A percentile compares a stretch with the other conserved stretches of the same genome.
These are phyloP conservation scores for Trogon melanurus DNA, from an alignment of 2,113 vertebrate species.

Conservation along the genomic window DNA sequence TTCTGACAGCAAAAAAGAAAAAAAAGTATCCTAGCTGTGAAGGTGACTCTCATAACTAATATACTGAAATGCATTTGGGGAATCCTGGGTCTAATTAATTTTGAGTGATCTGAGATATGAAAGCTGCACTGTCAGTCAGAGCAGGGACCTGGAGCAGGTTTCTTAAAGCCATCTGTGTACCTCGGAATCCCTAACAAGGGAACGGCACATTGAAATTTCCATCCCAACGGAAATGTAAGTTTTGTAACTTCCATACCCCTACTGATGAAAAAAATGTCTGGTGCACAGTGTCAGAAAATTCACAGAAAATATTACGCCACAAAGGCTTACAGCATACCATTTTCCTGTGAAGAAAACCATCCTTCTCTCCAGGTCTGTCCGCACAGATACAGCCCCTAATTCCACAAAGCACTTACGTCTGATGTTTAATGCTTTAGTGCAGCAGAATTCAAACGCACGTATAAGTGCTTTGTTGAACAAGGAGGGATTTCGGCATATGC, in stretches of 20 bases:
- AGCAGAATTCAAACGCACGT: slow-evolving; percentile 9
- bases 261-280: background rate
- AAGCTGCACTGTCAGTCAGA: background rate
- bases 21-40: background rate
- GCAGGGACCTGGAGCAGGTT: background rate
- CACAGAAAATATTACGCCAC: background rate
- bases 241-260: background rate
- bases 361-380: background rate
- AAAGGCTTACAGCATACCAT: background rate
- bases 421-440: background rate
- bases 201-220: background rate
- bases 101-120: background rate
- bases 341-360: background rate
- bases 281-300: background rate
- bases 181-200: background rate
- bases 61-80: background rate
- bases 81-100: background rate
- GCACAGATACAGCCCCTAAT: background rate
- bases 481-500: slow-evolving; percentile 50
- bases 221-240: background rate
- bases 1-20: background rate
- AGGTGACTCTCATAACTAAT: background rate
- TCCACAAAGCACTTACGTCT: background rate
- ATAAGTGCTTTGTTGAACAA: slow-evolving; percentile 40
- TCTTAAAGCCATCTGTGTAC: background rate